phyloP scores from a whole-genome alignment of 1,140 invertebrate species.

The Heliconius himera region DNA sequence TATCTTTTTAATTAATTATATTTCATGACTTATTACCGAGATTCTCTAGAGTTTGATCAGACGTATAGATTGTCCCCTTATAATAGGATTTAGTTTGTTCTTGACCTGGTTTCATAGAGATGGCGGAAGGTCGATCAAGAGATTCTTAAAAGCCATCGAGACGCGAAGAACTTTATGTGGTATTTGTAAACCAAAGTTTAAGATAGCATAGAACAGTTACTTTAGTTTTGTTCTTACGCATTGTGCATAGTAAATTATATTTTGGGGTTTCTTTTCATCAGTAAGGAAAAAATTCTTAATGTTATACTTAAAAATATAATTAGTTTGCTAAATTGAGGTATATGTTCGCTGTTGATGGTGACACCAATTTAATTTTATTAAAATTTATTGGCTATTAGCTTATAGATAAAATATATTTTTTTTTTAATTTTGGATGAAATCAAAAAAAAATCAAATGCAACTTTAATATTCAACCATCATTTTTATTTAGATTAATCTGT shows the following conservation, averaged over 20 bases:
- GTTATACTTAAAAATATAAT: no score
- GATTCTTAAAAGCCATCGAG: constrained; percentile 14
- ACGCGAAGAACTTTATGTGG: background rate
- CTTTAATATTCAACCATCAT: no score
- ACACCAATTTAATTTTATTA: no score
- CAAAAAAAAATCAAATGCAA: no score
- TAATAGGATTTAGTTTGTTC: constrained; percentile 32
- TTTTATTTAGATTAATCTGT: no score
- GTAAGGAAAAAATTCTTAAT: background rate
- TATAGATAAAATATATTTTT: no score
- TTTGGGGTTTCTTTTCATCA: background rate
- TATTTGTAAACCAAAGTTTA: constrained; percentile 5
- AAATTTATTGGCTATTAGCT: no score
- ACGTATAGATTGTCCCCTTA: constrained; percentile 25
- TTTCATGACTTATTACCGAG: background rate
- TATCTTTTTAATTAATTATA: constrained; percentile 9
- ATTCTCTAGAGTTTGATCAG: constrained; percentile 18
- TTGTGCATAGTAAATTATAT: background rate
- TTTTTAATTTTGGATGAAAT: no score
- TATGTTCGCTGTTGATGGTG: no score
- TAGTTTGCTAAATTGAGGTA: no score
- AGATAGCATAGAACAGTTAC: background rate
- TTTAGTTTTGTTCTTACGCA: background rate
- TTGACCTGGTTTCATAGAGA: constrained; percentile 16
- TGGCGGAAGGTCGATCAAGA: constrained; percentile 13